These are phyloP conservation scores for Leptinotarsa tumamoca DNA, from an alignment of 2,888 invertebrate species.

Conservation along the genomic window DNA sequence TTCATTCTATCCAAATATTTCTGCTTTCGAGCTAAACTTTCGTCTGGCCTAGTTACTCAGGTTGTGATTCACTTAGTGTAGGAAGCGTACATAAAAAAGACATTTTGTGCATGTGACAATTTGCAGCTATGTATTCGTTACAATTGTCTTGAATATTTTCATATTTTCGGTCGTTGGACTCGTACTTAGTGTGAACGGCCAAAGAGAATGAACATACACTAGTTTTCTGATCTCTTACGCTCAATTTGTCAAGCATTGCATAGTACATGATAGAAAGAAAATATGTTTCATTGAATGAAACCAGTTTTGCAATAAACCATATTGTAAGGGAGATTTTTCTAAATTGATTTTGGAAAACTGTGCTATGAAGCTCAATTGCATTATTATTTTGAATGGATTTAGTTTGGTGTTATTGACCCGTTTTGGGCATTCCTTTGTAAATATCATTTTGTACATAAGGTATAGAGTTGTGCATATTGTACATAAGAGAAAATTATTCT, in stretches of 20 bases:
- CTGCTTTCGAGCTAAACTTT: conserved; percentile 9
- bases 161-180: conserved; percentile 33
- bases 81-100: conserved; percentile 34
- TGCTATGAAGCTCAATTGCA: conserved; percentile 43
- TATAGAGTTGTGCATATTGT: conserved; percentile 61
- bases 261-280: conserved; percentile 21
- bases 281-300: not conserved
- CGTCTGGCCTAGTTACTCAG: conserved; percentile 56
- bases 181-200: conserved; percentile 20
- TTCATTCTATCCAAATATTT: conserved; percentile 3
- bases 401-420: conserved; percentile 53
- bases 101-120: conserved; percentile 52
- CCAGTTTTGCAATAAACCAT: conserved; percentile 11
- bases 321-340: not conserved
- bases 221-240: conserved; percentile 22
- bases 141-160: conserved; percentile 58
- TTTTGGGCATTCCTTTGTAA: conserved; percentile 64
- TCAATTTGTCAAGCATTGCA: conserved; percentile 32
- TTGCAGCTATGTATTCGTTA: conserved; percentile 62
- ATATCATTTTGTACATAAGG: conserved; percentile 49
- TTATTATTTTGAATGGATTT: conserved; percentile 37
- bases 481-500: conserved; percentile 64
- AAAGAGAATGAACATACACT: conserved; percentile 11
- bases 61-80: conserved; percentile 65
- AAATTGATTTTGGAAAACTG: conserved; percentile 16